Evolutionary conservation across 2,888 invertebrate species (phyloP).

Genomic region (Nomada ferruginata): DNA sequence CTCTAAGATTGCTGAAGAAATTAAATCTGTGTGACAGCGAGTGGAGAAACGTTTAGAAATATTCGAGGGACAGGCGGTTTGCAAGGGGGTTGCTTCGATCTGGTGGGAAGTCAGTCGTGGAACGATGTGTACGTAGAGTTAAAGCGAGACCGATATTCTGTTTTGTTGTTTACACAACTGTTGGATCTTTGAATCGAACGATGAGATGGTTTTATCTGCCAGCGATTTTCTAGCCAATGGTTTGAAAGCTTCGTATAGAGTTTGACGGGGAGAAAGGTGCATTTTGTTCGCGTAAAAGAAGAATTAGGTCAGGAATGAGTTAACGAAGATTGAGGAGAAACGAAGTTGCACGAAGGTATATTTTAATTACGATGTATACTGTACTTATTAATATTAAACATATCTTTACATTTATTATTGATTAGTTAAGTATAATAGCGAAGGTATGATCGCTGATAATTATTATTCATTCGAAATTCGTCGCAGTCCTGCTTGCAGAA

Average conservation of each 20-base stretch:
- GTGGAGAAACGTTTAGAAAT: neutral
- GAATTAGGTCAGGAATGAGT: slow-evolving; percentile 7
- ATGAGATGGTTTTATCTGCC: neutral
- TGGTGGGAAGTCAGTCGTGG: neutral
- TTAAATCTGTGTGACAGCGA: neutral
- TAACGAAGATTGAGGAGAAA: neutral
- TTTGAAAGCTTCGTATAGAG: neutral
- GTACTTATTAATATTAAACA: too few relatives aligned
- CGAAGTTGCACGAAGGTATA: neutral
- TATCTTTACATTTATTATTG: too few relatives aligned
- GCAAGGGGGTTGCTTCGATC: neutral
- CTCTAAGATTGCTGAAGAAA: neutral
- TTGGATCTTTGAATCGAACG: neutral
- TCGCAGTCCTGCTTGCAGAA: too few relatives aligned
- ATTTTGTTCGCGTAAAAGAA: neutral
- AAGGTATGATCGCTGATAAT: too few relatives aligned
- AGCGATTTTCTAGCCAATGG: neutral
- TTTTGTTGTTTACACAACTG: neutral
- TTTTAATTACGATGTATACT: neutral
- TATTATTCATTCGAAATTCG: too few relatives aligned
- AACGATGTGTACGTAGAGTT: neutral
- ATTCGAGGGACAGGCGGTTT: neutral
- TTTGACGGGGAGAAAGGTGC: neutral
- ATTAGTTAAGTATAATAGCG: too few relatives aligned
- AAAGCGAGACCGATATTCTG: neutral